phyloP scores from a whole-genome alignment of 2,797 vertebrate genomes.

The Vireo griseus region DNA sequence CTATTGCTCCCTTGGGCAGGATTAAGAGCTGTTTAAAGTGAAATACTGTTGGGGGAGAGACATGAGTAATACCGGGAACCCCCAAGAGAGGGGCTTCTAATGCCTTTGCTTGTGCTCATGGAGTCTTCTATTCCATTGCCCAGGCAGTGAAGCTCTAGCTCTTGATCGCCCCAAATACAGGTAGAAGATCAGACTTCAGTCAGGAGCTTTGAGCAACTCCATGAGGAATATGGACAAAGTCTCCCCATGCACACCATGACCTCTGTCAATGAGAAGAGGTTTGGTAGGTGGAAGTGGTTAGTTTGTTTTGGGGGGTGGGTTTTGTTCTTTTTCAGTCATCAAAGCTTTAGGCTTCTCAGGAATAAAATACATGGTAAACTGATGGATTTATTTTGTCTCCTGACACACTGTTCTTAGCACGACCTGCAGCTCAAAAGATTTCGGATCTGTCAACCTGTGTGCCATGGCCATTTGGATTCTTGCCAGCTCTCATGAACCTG shows the following conservation, averaged over 20 bases:
- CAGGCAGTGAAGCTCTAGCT: not conserved
- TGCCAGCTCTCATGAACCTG: not conserved
- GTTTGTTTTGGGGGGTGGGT: not conserved
- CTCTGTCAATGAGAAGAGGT: not conserved
- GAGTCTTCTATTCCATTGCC: not conserved
- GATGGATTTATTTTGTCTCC: not conserved
- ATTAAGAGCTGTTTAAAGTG: not conserved
- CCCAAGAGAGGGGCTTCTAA: not conserved
- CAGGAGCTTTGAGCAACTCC: rapidly evolving
- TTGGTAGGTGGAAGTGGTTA: not conserved
- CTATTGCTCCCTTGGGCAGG: not conserved
- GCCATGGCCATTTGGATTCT: not conserved
- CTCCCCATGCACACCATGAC: not conserved
- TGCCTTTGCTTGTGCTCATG: not conserved
- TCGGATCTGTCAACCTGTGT: not conserved
- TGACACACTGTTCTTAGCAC: not conserved
- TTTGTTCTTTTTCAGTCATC: not conserved
- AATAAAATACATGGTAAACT: not conserved
- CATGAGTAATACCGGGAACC: not conserved
- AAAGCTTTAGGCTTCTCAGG: not conserved
- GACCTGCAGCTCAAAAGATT: not conserved
- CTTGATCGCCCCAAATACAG: not conserved
- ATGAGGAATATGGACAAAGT: not conserved
- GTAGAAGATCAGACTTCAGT: not conserved
- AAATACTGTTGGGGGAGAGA: not conserved